Evolutionary conservation across 2,888 invertebrate species (phyloP).

Genomic region (Morpho helenor): DNA sequence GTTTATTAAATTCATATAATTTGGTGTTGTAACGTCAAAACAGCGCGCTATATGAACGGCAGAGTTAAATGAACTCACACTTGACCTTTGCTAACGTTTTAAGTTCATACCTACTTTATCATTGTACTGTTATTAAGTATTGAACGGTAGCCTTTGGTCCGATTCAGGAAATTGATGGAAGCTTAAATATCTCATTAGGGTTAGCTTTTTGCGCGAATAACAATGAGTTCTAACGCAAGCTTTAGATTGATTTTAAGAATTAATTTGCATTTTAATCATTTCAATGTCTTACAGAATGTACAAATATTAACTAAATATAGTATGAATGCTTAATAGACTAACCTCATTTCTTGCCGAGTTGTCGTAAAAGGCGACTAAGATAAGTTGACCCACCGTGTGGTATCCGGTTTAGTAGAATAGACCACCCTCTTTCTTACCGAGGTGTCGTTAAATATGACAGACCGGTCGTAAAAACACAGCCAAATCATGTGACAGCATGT

Average conservation of each 20-base stretch:
- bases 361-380: too few relatives aligned
- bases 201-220: neutral
- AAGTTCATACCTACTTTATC: conserved; percentile 25
- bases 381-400: too few relatives aligned
- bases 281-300: neutral
- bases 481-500: too few relatives aligned
- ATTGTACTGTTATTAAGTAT: conserved; percentile 22
- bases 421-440: too few relatives aligned
- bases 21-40: conserved; percentile 26
- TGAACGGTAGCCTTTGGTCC: conserved; percentile 16
- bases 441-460: too few relatives aligned
- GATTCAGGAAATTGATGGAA: neutral
- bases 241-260: conserved; percentile 5
- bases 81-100: conserved; percentile 49
- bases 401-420: too few relatives aligned
- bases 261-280: conserved; percentile 7
- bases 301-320: too few relatives aligned
- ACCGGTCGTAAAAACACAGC: too few relatives aligned
- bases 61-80: conserved; percentile 60
- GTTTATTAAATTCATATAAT: neutral
- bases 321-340: too few relatives aligned
- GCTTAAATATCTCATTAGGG: neutral
- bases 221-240: neutral
- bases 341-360: too few relatives aligned
- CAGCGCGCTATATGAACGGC: conserved; percentile 22